Conservation (phyloP, 1,140 invertebrate species). For the Copidosoma floridanum region DNA sequence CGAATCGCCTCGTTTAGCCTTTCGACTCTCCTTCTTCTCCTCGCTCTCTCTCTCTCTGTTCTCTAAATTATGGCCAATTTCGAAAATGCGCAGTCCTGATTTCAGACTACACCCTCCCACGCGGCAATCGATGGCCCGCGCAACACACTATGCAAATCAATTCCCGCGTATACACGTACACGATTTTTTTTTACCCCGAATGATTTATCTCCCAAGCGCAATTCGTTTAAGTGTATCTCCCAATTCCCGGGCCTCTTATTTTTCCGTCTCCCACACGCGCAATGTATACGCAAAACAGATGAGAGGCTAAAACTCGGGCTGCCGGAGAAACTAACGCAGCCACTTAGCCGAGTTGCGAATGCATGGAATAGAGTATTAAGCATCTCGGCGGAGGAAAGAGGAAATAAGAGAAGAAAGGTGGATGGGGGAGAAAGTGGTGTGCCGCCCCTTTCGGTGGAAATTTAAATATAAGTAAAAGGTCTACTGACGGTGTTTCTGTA, state of each 20-base stretch:
- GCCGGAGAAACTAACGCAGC: no score
- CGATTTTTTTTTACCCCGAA: constrained; percentile 29
- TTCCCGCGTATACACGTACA: constrained; percentile 36
- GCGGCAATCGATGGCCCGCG: constrained; percentile 32
- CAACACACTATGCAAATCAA: constrained; percentile 54
- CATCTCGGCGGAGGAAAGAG: neutral
- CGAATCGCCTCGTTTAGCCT: constrained; percentile 2
- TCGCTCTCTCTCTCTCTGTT: neutral
- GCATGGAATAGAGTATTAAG: constrained; percentile 25
- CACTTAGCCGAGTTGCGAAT: constrained; percentile 35
- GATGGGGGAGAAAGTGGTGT: neutral
- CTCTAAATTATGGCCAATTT: constrained; percentile 48
- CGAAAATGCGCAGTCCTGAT: constrained; percentile 50
- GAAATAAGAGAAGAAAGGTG: neutral
- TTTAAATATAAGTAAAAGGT: constrained; percentile 56
- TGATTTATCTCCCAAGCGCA: constrained; percentile 52
- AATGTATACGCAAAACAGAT: no score
- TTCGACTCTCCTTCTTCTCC: neutral
- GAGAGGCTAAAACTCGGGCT: no score
- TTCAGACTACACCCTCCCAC: constrained; percentile 36
- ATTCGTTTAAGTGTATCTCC: constrained; percentile 58
- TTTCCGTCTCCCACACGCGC: neutral
- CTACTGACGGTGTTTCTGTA: constrained; percentile 34
- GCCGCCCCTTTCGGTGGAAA: constrained; percentile 41
- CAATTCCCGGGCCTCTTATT: constrained; percentile 49